phyloP scores from a whole-genome alignment of 2,113 vertebrate genomes.

The Psephotus haematonotus region DNA sequence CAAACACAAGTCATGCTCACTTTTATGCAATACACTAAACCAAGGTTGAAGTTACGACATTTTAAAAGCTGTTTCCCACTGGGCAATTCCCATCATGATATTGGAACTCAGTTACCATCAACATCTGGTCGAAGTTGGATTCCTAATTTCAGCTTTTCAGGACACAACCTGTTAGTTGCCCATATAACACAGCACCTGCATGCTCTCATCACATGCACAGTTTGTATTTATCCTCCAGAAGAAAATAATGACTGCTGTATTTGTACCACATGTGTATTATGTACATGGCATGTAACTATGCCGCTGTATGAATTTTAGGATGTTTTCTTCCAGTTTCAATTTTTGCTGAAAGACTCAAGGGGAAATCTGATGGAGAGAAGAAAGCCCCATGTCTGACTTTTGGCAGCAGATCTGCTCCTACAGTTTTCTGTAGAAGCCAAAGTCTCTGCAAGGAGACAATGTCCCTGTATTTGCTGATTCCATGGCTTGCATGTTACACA shows the following conservation, averaged over 20 bases:
- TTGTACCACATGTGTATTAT: neutral
- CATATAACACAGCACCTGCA: neutral
- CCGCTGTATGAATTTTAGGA: neutral
- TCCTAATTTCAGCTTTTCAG: neutral
- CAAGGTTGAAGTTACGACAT: neutral
- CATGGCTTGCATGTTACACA: fast-evolving
- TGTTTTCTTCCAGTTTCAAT: neutral
- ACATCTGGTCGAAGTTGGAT: neutral
- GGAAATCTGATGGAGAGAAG: neutral
- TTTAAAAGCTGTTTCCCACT: slow-evolving; percentile 21
- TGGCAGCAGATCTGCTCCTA: neutral
- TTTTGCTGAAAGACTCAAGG: neutral
- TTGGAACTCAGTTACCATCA: neutral
- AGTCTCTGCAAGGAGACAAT: neutral
- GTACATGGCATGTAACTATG: neutral
- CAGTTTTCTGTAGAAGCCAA: neutral
- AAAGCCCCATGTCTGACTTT: neutral
- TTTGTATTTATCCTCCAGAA: neutral
- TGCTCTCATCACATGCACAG: neutral
- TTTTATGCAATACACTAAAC: neutral
- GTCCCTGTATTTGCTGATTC: neutral
- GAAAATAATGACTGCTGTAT: neutral
- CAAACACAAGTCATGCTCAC: neutral
- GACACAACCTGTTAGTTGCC: neutral
- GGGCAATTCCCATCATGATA: neutral